A percentile compares a stretch with the other conserved stretches of the same genome.
phyloP scores from a whole-genome alignment of 2,888 invertebrate genomes.

The Campopleginae sp. region DNA sequence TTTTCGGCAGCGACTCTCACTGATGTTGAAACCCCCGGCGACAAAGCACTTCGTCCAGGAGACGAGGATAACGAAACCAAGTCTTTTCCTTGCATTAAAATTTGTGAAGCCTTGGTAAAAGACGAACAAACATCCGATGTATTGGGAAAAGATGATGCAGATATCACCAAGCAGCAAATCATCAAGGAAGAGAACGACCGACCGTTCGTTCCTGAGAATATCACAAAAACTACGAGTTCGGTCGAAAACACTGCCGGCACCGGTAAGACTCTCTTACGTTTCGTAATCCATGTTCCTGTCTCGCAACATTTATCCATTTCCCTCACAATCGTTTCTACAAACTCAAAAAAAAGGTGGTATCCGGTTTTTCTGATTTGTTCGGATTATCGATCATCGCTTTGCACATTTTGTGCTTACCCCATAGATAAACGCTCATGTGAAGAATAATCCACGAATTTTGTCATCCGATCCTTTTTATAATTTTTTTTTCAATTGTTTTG shows the following conservation, averaged over 20 bases:
- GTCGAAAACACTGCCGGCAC: constrained; percentile 30
- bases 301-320: too few relatives aligned
- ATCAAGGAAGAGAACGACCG: constrained; percentile 31
- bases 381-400: background rate
- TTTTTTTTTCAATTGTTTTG: background rate
- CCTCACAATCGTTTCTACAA: background rate
- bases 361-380: background rate
- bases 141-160: constrained; percentile 51
- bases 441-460: background rate
- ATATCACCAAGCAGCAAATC: constrained; percentile 56
- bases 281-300: background rate
- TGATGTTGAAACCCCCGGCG: background rate
- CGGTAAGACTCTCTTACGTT: constrained; percentile 27
- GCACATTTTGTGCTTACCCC: background rate
- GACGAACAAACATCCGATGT: constrained; percentile 23
- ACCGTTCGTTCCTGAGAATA: constrained; percentile 22
- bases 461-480: background rate
- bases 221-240: background rate
- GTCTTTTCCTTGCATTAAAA: constrained; percentile 17
- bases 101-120: constrained; percentile 35
- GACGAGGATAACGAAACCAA: constrained; percentile 44
- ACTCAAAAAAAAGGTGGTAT: background rate
- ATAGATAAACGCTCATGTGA: background rate
- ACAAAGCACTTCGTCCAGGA: background rate
- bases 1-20: background rate